Conservation (phyloP, 2,113 vertebrate genomes). For the Chloropsis hardwickii region DNA sequence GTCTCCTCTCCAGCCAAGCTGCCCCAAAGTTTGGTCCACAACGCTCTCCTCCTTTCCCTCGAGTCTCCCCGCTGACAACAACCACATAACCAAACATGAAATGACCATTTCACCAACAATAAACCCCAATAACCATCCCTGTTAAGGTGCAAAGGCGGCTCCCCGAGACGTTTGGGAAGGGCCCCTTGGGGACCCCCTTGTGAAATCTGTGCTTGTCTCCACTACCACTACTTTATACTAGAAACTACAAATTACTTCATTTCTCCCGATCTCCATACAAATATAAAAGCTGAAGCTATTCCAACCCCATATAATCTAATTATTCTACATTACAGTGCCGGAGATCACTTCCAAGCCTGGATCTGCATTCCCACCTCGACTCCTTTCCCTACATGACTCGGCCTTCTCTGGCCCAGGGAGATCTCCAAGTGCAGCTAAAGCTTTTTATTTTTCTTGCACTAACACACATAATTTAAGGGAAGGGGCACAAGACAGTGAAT, state of each 20-base stretch:
- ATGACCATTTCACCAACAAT: not conserved
- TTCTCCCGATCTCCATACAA: constrained; percentile 45
- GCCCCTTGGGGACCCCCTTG: not conserved
- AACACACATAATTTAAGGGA: constrained; percentile 3
- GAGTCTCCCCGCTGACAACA: not conserved
- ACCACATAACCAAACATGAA: not conserved
- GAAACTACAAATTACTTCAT: constrained; percentile 60
- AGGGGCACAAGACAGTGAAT: not conserved
- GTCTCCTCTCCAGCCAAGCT: not conserved
- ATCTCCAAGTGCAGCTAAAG: constrained; percentile 36
- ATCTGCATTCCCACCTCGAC: not conserved
- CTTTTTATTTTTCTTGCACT: not conserved
- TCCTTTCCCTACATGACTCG: not conserved
- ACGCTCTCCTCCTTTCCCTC: not conserved
- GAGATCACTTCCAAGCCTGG: not conserved
- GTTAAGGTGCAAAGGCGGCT: constrained; percentile 56
- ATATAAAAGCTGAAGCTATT: constrained; percentile 55
- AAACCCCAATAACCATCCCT: not conserved
- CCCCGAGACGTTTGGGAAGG: constrained; percentile 28
- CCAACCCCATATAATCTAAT: constrained; percentile 1
- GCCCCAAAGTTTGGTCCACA: not conserved
- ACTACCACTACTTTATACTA: constrained; percentile 37
- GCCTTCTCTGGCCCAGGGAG: not conserved
- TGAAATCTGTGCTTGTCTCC: constrained; percentile 64
- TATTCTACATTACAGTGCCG: constrained; percentile 21